Conservation (phyloP, 2,888 invertebrate species). For the Temnothorax unifasciatus region DNA sequence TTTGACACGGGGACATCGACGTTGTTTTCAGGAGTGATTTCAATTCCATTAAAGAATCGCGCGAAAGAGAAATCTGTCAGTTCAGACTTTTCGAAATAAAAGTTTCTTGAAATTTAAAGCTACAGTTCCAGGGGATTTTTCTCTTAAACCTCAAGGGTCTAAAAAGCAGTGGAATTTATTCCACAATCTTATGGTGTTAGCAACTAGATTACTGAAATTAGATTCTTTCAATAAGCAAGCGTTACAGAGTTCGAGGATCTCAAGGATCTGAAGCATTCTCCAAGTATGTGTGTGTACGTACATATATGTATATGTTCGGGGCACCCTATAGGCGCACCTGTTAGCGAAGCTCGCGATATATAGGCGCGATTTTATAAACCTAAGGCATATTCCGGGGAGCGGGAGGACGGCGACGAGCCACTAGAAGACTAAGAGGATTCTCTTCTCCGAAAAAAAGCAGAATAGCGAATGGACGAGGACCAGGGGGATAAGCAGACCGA, state of each 20-base stretch:
- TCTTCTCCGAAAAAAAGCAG: constrained; percentile 62
- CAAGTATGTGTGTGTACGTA: neutral
- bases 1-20: neutral
- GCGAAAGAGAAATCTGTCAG: neutral
- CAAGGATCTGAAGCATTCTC: neutral
- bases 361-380: constrained; percentile 72
- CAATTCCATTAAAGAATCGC: neutral
- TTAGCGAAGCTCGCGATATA: constrained; percentile 48
- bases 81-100: neutral
- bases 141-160: neutral
- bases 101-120: neutral
- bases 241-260: neutral
- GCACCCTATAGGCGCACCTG: constrained; percentile 29
- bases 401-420: constrained; percentile 61
- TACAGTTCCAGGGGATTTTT: neutral
- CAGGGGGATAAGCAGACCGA: constrained; percentile 6
- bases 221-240: neutral
- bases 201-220: neutral
- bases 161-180: neutral
- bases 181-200: neutral
- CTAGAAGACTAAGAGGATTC: constrained; percentile 75
- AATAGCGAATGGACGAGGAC: constrained; percentile 50
- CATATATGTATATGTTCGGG: neutral
- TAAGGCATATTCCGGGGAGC: constrained; percentile 67
- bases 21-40: neutral